phyloP scores from a whole-genome alignment of 2,888 invertebrate genomes.

The Bellardia pandia region DNA sequence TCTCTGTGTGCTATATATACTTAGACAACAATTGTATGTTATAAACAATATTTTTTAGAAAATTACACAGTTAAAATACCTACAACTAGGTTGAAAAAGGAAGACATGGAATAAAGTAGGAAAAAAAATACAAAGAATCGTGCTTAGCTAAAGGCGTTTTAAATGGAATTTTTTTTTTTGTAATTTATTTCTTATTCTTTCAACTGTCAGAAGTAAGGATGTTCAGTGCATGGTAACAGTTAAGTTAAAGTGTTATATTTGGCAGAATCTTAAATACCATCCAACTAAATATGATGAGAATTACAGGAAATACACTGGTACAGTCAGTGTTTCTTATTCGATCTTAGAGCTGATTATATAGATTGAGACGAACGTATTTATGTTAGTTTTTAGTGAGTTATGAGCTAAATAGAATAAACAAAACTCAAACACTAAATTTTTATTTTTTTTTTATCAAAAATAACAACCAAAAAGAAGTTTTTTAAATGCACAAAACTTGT shows the following conservation, averaged over 20 bases:
- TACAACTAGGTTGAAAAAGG: neutral
- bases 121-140: conserved; percentile 5
- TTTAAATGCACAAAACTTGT: no score
- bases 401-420: no score
- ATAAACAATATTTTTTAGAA: conserved; percentile 5
- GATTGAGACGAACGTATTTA: no score
- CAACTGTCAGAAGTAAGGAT: neutral
- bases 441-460: no score
- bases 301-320: no score
- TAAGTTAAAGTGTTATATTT: neutral
- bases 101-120: neutral
- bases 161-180: conserved; percentile 23
- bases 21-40: neutral
- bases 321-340: no score
- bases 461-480: no score
- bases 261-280: no score
- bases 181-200: conserved; percentile 11
- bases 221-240: neutral
- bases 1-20: neutral
- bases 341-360: no score
- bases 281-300: no score
- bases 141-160: conserved; percentile 42
- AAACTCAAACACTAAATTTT: no score
- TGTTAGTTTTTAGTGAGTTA: no score
- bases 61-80: neutral